Evolutionary conservation across 2,113 vertebrate genomes (phyloP), one percentile per base, ranked within the genome.

Genomic region (Zingel zingel): DNA sequence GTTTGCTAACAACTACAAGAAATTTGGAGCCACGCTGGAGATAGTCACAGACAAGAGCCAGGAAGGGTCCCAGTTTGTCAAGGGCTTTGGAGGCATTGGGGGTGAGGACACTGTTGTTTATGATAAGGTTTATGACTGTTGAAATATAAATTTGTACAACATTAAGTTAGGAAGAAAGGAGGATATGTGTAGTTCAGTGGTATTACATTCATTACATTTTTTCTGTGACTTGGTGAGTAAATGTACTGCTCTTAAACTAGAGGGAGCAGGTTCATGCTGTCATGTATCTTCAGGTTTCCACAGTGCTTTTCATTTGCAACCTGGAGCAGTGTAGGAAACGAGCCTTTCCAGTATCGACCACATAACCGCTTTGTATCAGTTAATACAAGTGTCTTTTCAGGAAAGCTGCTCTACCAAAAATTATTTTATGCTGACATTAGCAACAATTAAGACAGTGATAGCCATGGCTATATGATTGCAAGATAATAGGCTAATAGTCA

Each of bases 1-100:
- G 98, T 99, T 99, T 93, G 98, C 98, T 81, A 99, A 99, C 90
- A 99, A 97, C 95, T 99, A 99, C 95, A 99, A 99, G 95, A 99
- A 98, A 95, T 99, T 99, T 89, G 98, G 98, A 95, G 98, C 98
- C 91, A 99, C 98, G 19, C 95, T 99, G 96, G 98, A 99, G 96
- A 99, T 99, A 61, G 98, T 99, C 93, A 99, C 98, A 86, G 98
- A 99, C 95, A 99, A 99, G 90, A 99, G 98, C 94, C 98, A 99
- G 94, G 98, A 99, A 95, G 98, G 98, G 88, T 99, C 98, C 51
- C 98, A 99, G 92, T 99, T 99, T 88, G 98, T 99, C 92, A 99
- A 99, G 96, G 98, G 98, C 94, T 99, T 99, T 95, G 98, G 98
- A 95, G 98, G 98, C 95, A 99, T 99, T 80, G 98, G 98, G 92